Base-by-base conservation (phyloP, 2,888 invertebrate species). In the Luperina testacea region DNA sequence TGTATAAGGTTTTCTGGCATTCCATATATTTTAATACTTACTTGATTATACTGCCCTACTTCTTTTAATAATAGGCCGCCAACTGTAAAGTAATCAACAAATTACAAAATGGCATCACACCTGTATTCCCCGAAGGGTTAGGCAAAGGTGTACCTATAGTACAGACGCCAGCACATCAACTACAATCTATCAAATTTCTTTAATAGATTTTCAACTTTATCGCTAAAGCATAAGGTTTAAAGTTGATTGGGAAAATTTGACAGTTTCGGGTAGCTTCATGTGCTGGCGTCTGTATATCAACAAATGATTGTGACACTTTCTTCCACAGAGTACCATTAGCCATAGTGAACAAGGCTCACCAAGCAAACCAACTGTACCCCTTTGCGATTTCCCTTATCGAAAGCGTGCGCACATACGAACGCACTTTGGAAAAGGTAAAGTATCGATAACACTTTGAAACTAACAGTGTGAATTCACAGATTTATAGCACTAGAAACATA, bases 331-430 rank as follows among this genome's bases (percentile, higher is more conserved):
- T 99, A 59, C 99, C 99, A 2, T 95, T 99, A 91, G 99, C 99
- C 0, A 99, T 99, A 87, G 99, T 99, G 53, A 99, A 99, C 96
- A 99, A 99, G 94, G 99, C 99, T 8, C 99, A 99, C 95, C 99
- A 99, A 94, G 99, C 99, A 0, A 99, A 99, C 95, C 99, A 99
- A 94, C 98, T 99, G 24, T 99, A 99, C 94, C 99, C 99, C 0
- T 99, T 99, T 97, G 99, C 99, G 32, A 99, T 99, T 91, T 99
- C 99, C 1, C 97, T 99, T 85, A 99, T 99, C 90, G 99, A 99
- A 96, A 99, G 99, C 94, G 99, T 99, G 59, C 98, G 99, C 87
- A 99, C 99, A 0, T 99, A 99, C 93, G 99, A 99, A 94, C 98
- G 99, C 93, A 99, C 99, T 9, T 97, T 99, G 92, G 99, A 99